phyloP scores from a whole-genome alignment of 2,113 vertebrate species.

The Oreochromis aureus region DNA sequence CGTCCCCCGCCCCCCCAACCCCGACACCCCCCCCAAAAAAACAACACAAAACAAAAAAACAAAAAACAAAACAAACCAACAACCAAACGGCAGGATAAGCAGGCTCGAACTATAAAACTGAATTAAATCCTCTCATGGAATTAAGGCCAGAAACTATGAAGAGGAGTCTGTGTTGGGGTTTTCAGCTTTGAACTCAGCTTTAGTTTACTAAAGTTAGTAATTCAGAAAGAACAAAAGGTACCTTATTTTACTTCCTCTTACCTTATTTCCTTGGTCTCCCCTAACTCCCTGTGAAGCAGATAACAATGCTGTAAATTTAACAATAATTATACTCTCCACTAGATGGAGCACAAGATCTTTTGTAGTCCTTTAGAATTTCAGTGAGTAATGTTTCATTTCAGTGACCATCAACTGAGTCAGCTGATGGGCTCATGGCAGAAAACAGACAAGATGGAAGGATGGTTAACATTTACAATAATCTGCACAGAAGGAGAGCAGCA shows the following conservation, averaged over 20 bases:
- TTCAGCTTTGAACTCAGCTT: not conserved
- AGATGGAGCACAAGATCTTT: constrained; percentile 6
- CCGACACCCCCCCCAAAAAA: no score
- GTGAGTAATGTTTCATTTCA: not conserved
- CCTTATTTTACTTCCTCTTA: constrained; percentile 12
- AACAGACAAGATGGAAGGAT: not conserved
- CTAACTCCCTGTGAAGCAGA: constrained; percentile 51
- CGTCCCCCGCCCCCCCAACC: no score
- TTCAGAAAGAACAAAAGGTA: not conserved
- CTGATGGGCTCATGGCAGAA: not conserved
- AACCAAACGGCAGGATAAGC: not conserved
- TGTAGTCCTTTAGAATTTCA: not conserved
- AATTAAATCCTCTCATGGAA: not conserved
- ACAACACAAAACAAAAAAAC: no score
- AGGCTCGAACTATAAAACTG: not conserved
- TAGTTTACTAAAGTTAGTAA: accelerated
- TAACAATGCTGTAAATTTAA: not conserved
- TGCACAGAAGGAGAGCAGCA: not conserved
- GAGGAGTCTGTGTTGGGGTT: not conserved
- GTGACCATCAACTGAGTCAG: not conserved
- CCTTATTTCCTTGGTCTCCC: constrained; percentile 63
- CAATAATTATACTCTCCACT: not conserved
- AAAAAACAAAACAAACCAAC: no score
- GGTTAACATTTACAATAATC: constrained; percentile 27
- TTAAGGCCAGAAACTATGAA: not conserved